These are phyloP conservation scores for Microvelia longipes DNA, from an alignment of 1,140 invertebrate species.

Conservation along the genomic window DNA sequence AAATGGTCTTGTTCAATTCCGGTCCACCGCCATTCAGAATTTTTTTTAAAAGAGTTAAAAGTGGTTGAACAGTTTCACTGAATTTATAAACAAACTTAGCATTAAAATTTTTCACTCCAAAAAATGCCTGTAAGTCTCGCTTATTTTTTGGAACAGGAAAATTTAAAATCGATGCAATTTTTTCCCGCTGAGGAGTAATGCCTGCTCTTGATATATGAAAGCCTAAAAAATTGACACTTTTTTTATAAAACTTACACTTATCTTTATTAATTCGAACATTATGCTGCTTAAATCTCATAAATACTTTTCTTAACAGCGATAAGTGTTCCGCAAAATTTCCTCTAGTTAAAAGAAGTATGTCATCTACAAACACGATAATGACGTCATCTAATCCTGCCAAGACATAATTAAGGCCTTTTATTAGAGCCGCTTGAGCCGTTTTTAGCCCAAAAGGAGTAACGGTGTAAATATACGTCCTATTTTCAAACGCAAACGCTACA, in stretches of 20 bases:
- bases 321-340: not conserved
- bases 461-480: too few relatives aligned
- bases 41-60: not conserved
- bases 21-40: not conserved
- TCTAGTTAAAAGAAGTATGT: not conserved
- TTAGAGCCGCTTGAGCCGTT: too few relatives aligned
- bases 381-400: too few relatives aligned
- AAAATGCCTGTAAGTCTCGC: not conserved
- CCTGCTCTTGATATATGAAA: not conserved
- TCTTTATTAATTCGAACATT: not conserved
- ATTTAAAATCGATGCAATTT: not conserved
- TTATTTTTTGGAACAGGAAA: not conserved
- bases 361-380: too few relatives aligned
- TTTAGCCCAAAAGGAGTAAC: too few relatives aligned
- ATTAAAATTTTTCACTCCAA: not conserved
- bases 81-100: not conserved
- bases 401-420: too few relatives aligned
- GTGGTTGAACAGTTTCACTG: not conserved
- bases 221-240: not conserved
- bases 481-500: too few relatives aligned
- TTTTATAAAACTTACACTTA: not conserved
- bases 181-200: not conserved
- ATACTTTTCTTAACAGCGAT: not conserved
- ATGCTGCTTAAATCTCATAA: not conserved
- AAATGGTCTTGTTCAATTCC: not conserved